Conservation (phyloP, 2,797 vertebrate species). For the Chaetodon trifasciatus region DNA sequence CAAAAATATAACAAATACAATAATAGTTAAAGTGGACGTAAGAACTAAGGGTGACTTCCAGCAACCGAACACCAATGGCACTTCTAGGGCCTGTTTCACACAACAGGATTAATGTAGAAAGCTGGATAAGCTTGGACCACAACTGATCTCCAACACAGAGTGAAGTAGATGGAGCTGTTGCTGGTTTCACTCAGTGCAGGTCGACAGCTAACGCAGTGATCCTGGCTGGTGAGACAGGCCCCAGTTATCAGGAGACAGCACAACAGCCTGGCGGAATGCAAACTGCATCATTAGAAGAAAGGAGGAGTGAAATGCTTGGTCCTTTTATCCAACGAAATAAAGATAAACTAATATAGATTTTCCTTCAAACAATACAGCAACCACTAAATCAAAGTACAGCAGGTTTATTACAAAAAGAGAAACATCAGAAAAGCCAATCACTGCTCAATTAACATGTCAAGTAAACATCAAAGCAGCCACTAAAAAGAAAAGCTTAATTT, state of each 20-base stretch:
- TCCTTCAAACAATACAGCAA: conserved; percentile 72
- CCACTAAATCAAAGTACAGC: conserved; percentile 78
- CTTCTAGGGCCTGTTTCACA: conserved; percentile 56
- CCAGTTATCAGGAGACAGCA: conserved; percentile 70
- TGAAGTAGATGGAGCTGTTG: conserved; percentile 1
- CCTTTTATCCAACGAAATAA: conserved; percentile 75
- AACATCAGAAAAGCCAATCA: conserved; percentile 55
- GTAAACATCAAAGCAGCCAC: conserved; percentile 69
- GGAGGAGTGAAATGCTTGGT: conserved; percentile 83
- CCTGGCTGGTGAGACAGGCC: conserved; percentile 35
- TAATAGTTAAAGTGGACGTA: conserved; percentile 69
- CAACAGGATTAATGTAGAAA: conserved; percentile 36
- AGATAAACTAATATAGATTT: conserved; percentile 29
- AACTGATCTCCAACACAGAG: neutral
- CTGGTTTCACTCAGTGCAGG: neutral
- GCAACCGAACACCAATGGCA: conserved; percentile 81
- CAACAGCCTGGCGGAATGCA: conserved; percentile 69
- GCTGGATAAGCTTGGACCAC: conserved; percentile 10
- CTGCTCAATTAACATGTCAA: conserved; percentile 54
- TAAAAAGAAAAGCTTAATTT: conserved; percentile 59
- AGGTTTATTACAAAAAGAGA: conserved; percentile 58
- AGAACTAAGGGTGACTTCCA: conserved; percentile 81
- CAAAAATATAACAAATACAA: conserved; percentile 85
- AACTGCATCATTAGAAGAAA: conserved; percentile 52
- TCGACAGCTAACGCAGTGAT: conserved; percentile 17